phyloP scores from a whole-genome alignment of 2,113 vertebrate species.

The Rafetus swinhoei region DNA sequence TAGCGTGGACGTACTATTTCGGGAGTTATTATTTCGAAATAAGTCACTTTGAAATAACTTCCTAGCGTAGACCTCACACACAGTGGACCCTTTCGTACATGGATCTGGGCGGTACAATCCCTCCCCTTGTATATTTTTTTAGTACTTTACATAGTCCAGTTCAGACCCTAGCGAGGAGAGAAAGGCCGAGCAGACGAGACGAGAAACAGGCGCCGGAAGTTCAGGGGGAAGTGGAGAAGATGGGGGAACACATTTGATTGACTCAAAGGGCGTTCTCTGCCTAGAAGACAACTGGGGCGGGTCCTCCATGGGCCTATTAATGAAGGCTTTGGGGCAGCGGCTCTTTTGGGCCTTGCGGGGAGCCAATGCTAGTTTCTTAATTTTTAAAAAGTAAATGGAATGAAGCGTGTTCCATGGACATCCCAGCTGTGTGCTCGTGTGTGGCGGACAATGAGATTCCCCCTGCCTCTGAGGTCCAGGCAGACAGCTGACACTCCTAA shows the following conservation, averaged over 20 bases:
- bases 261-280: not conserved
- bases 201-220: not conserved
- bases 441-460: not conserved
- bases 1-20: no score
- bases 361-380: not conserved
- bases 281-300: not conserved
- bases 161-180: not conserved
- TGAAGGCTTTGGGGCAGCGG: not conserved
- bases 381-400: not conserved
- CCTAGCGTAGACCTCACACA: not conserved
- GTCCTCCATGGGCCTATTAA: not conserved
- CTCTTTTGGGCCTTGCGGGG: not conserved
- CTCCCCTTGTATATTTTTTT: not conserved
- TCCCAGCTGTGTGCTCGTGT: slow-evolving; percentile 4
- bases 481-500: not conserved
- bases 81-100: not conserved
- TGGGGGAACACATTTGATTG: not conserved
- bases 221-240: not conserved
- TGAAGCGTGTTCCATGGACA: slow-evolving; percentile 25
- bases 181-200: not conserved
- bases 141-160: fast-evolving
- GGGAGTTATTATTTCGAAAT: no score
- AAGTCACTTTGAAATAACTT: no score
- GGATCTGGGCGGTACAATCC: not conserved
- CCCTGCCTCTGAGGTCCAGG: not conserved